phyloP scores from a whole-genome alignment of 2,113 vertebrate genomes.

The Spea bombifrons region DNA sequence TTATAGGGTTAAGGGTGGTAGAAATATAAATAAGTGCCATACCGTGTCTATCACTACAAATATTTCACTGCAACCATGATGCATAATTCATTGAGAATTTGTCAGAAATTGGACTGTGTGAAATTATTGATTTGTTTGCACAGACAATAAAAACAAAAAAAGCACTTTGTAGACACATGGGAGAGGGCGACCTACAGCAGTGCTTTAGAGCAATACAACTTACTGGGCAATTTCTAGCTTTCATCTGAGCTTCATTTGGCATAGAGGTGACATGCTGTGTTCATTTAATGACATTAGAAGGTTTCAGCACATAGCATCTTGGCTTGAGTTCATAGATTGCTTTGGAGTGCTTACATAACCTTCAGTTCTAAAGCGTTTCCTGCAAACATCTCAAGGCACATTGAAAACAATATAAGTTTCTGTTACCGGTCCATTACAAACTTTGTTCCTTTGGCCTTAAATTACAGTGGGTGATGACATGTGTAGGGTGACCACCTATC shows the following conservation, averaged over 20 bases:
- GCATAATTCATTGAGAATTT: conserved; percentile 19
- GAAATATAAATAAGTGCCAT: not conserved
- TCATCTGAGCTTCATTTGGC: conserved; percentile 30
- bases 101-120: conserved; percentile 23
- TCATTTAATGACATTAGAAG: conserved; percentile 36
- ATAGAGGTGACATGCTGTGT: conserved; percentile 34
- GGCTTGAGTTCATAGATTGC: conserved; percentile 1
- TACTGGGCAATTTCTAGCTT: conserved; percentile 33
- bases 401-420: too few relatives aligned
- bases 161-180: conserved; percentile 20
- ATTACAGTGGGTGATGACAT: too few relatives aligned
- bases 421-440: too few relatives aligned
- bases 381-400: not conserved
- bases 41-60: conserved; percentile 9
- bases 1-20: conserved; percentile 22
- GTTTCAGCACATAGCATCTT: conserved; percentile 10
- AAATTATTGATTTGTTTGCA: conserved; percentile 27
- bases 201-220: conserved; percentile 22
- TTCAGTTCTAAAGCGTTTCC: not conserved
- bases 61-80: conserved; percentile 13
- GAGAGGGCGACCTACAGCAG: not conserved
- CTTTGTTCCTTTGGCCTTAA: not conserved
- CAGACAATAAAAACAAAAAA: conserved; percentile 28
- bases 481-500: too few relatives aligned
- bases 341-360: conserved; percentile 26